These are phyloP conservation scores for Scaptomyza tumidula DNA, from an alignment of 2,888 invertebrate species.

Conservation along the genomic window DNA sequence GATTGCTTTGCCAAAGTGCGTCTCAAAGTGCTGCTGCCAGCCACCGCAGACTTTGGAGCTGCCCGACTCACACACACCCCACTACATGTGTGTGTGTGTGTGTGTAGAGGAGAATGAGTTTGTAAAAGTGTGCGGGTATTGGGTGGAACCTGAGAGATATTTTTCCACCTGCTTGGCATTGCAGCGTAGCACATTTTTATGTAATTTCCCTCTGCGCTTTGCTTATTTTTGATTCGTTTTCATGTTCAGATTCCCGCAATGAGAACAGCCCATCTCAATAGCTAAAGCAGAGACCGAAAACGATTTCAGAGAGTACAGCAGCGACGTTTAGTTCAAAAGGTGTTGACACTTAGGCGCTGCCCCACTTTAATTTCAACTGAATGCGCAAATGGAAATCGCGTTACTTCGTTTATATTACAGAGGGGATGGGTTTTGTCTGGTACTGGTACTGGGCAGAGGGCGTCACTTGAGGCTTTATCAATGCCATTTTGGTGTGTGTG, in stretches of 20 bases:
- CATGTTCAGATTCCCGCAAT: conserved; percentile 58
- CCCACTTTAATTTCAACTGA: conserved; percentile 73
- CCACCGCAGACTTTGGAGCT: conserved; percentile 43
- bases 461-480: conserved; percentile 8
- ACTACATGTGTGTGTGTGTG: background rate
- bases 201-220: conserved; percentile 74
- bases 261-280: conserved; percentile 27
- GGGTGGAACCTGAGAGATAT: conserved; percentile 2
- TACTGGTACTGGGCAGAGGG: background rate
- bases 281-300: conserved; percentile 25
- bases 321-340: conserved; percentile 58
- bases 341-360: conserved; percentile 70
- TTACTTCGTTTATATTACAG: conserved; percentile 34
- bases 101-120: conserved; percentile 4
- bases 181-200: conserved; percentile 67
- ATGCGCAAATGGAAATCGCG: conserved; percentile 67
- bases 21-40: conserved; percentile 73
- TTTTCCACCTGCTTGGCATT: conserved; percentile 55
- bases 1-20: conserved; percentile 82
- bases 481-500: conserved; percentile 1
- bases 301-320: conserved; percentile 43
- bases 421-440: background rate
- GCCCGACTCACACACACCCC: background rate
- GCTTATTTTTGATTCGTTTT: conserved; percentile 80
- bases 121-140: conserved; percentile 9